A percentile compares a stretch with the other conserved stretches of the same genome.
Evolutionary conservation across 2,797 vertebrate species (phyloP).

Genomic region (Gymnocypris eckloni): DNA sequence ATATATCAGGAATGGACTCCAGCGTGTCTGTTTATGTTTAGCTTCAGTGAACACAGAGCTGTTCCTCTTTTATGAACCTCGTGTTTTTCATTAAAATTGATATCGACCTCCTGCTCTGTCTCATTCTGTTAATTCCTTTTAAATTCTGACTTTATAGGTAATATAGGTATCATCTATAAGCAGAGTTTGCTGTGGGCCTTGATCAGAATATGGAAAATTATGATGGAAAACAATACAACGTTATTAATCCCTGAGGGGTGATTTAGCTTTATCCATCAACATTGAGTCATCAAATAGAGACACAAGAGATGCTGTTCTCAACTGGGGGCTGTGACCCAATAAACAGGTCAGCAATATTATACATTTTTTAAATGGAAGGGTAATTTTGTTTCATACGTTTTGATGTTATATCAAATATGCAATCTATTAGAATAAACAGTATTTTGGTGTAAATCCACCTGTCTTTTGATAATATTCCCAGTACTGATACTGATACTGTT

Average conservation of each 20-base stretch:
- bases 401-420: background rate
- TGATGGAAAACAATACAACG: background rate
- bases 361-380: background rate
- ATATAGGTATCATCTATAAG: background rate
- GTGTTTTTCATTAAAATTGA: slow-evolving; percentile 62
- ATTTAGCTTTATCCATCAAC: background rate
- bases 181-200: background rate
- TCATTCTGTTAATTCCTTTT: slow-evolving; percentile 13
- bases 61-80: slow-evolving; percentile 59
- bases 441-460: background rate
- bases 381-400: background rate
- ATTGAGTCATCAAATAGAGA: background rate
- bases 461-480: background rate
- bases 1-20: slow-evolving; percentile 33
- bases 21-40: slow-evolving; percentile 33
- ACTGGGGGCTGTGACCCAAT: background rate
- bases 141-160: background rate
- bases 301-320: slow-evolving; percentile 1
- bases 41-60: slow-evolving; percentile 51
- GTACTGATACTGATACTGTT: background rate
- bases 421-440: background rate
- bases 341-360: background rate
- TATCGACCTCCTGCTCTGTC: slow-evolving; percentile 25
- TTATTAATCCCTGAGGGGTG: slow-evolving; percentile 2
- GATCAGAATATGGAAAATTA: background rate